A percentile compares a stretch with the other conserved stretches of the same genome.
Evolutionary conservation across 2,113 vertebrate species (phyloP).

Genomic region (Nibea coibor): DNA sequence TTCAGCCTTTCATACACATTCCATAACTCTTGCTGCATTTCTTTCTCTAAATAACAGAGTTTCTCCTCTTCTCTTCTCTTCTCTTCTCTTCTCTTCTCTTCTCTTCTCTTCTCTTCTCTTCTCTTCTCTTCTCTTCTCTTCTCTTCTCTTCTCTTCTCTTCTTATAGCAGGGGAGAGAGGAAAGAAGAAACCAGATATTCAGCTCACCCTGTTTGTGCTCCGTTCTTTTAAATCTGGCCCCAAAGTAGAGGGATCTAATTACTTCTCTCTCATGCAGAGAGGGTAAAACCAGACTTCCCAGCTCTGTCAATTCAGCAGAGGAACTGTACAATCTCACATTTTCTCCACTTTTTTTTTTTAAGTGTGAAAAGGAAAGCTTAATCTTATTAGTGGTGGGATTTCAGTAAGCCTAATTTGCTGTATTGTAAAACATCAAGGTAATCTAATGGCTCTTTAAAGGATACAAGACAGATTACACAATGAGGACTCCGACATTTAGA

Average conservation of each 20-base stretch:
- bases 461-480: conserved; percentile 63
- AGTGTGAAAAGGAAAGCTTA: conserved; percentile 53
- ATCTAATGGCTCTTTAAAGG: conserved; percentile 64
- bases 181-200: conserved; percentile 40
- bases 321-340: conserved; percentile 41
- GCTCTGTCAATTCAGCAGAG: conserved; percentile 41
- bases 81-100: conserved; percentile 7
- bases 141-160: conserved; percentile 20
- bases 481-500: conserved; percentile 30
- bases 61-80: neutral
- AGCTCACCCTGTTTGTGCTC: conserved; percentile 42
- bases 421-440: conserved; percentile 75
- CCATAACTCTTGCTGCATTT: conserved; percentile 5
- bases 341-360: conserved; percentile 24
- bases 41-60: conserved; percentile 8
- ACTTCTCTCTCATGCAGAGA: conserved; percentile 41
- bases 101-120: conserved; percentile 19
- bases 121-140: conserved; percentile 25
- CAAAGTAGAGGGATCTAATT: conserved; percentile 54
- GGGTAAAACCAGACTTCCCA: conserved; percentile 43
- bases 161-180: neutral
- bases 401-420: conserved; percentile 69
- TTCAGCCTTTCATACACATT: neutral
- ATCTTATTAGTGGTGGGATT: conserved; percentile 71
- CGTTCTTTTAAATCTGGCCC: conserved; percentile 48